A percentile compares a stretch with the other conserved stretches of the same genome.
Evolutionary conservation across 2,113 vertebrate genomes (phyloP).

Genomic region (Macroglossus sobrinus): DNA sequence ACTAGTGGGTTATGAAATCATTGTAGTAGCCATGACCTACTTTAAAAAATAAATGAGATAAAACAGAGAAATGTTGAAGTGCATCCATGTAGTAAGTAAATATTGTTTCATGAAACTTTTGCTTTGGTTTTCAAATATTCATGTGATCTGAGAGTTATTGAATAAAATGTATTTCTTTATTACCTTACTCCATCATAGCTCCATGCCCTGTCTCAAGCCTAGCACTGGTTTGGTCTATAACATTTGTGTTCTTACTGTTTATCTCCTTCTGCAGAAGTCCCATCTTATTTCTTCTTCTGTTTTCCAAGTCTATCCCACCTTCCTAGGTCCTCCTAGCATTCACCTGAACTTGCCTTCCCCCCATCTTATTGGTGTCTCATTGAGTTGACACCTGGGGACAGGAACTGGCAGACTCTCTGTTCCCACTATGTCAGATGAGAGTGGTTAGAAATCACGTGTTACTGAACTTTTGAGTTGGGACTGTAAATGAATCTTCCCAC

Average conservation of each 20-base stretch:
- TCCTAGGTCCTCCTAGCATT: neutral
- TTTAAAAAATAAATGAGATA: constrained; percentile 36
- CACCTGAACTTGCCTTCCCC: neutral
- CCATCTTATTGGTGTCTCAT: neutral
- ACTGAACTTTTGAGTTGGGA: neutral
- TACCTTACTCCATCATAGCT: neutral
- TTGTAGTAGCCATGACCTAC: constrained; percentile 39
- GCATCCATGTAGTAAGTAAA: constrained; percentile 23
- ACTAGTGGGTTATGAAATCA: constrained; percentile 41
- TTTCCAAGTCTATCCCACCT: neutral
- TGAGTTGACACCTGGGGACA: neutral
- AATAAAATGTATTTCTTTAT: constrained; percentile 23
- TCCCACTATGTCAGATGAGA: neutral
- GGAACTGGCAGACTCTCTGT: neutral
- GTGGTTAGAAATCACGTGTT: neutral
- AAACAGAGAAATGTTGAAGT: constrained; percentile 14
- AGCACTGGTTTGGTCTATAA: neutral
- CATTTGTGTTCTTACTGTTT: neutral
- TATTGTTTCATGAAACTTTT: neutral
- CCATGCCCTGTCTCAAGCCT: neutral
- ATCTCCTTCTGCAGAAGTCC: neutral
- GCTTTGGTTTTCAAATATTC: constrained; percentile 6
- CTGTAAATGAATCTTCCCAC: neutral
- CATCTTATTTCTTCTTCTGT: neutral
- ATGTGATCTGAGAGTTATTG: neutral